Conservation (phyloP, 2,888 invertebrate species). For the Drosophila nr. perissopoda region DNA sequence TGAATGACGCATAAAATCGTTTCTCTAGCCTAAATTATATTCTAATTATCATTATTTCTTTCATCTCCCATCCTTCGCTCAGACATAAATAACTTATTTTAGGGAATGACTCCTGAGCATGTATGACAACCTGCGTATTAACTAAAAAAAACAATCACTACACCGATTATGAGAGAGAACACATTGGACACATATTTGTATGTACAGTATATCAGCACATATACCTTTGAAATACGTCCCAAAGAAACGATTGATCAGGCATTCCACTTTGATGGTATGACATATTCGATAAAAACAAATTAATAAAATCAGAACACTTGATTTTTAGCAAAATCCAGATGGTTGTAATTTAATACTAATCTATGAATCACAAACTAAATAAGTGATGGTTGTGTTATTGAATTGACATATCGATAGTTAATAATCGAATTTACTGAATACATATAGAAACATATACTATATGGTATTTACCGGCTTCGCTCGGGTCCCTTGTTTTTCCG, state of each 20-base stretch:
- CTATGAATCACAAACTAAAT: conserved; percentile 15
- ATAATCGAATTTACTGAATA: not conserved
- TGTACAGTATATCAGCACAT: not conserved
- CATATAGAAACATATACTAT: not conserved
- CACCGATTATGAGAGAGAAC: not conserved
- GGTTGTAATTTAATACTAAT: not conserved
- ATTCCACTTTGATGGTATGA: conserved; percentile 88
- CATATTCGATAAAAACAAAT: conserved; percentile 58
- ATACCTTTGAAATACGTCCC: conserved; percentile 90
- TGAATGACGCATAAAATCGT: not conserved
- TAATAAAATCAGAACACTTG: not conserved
- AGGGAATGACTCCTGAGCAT: not conserved
- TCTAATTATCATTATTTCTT: not conserved
- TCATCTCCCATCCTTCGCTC: not conserved
- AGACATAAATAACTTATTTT: not conserved
- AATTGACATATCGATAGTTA: conserved; percentile 11
- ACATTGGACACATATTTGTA: not conserved
- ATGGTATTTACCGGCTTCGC: not conserved
- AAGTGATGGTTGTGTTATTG: not conserved
- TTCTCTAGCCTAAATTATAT: not conserved
- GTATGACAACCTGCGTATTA: not conserved
- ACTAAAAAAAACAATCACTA: not conserved
- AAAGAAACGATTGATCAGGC: conserved; percentile 92
- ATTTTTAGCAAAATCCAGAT: too few species aligned
- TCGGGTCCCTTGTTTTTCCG: not conserved